phyloP scores from a whole-genome alignment of 2,797 vertebrate genomes.

The Prionace glauca region DNA sequence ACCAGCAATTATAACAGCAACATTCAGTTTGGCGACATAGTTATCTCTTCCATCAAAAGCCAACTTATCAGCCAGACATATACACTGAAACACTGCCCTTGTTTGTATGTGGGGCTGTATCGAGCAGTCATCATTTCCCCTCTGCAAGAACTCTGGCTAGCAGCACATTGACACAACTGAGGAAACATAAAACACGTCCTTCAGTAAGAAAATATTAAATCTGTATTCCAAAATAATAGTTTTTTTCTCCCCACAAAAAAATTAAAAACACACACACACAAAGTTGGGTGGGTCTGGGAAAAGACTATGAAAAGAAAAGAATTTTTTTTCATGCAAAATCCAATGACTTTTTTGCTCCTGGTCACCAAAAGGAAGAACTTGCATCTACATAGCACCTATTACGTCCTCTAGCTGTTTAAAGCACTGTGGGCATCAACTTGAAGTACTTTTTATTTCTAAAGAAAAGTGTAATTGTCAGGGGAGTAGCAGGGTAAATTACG shows the following conservation, averaged over 20 bases:
- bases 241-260: background rate
- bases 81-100: constrained; percentile 57
- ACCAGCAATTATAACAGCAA: constrained; percentile 58
- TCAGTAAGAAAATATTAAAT: constrained; percentile 43
- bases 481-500: too few relatives aligned
- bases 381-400: background rate
- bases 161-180: constrained; percentile 36
- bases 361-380: background rate
- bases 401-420: background rate
- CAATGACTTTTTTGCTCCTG: background rate
- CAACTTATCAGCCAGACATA: constrained; percentile 62
- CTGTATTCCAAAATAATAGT: constrained; percentile 28
- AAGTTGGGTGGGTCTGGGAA: constrained; percentile 50
- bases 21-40: constrained; percentile 66
- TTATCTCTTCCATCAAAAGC: constrained; percentile 70
- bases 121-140: constrained; percentile 14
- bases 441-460: background rate
- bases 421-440: background rate
- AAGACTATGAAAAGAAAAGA: constrained; percentile 43
- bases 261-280: constrained; percentile 47
- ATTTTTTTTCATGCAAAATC: constrained; percentile 39
- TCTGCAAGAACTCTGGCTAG: rapidly evolving
- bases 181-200: constrained; percentile 39
- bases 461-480: background rate
- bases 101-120: constrained; percentile 49